Percentiles rank a stretch among this genome's conserved stretches.
These are phyloP conservation scores for Puntigrus tetrazona DNA, from an alignment of 2,113 vertebrate genomes.

Conservation along the genomic window DNA sequence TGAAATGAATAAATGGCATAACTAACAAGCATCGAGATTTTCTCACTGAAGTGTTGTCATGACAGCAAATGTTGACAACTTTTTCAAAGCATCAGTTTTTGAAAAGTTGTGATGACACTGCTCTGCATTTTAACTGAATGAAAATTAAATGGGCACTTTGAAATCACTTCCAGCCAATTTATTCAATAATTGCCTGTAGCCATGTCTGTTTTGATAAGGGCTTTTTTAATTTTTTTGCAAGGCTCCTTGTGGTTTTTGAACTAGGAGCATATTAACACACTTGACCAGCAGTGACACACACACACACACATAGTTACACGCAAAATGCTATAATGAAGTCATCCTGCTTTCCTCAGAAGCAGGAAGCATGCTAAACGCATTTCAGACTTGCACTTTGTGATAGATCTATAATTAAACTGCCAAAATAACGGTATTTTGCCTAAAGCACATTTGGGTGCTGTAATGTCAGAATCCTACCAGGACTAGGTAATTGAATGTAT, in stretches of 20 bases:
- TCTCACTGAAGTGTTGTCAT: neutral
- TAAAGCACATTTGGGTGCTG: neutral
- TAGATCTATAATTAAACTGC: constrained; percentile 13
- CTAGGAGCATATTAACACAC: neutral
- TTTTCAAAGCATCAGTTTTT: neutral
- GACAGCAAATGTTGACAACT: neutral
- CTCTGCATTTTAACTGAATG: constrained; percentile 10
- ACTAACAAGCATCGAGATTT: neutral
- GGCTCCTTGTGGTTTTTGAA: neutral
- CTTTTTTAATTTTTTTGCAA: neutral
- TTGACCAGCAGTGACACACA: neutral
- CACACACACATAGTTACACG: too few species aligned
- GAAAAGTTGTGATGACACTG: neutral
- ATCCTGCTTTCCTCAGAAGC: neutral
- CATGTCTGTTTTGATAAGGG: neutral
- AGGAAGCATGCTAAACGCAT: neutral
- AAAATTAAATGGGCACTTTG: constrained; percentile 9
- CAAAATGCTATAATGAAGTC: constrained; percentile 7
- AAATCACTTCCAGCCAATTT: constrained; percentile 41
- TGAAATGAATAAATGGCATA: neutral
- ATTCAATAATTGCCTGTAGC: constrained; percentile 5
- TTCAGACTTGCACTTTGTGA: neutral
- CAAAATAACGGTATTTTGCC: neutral
- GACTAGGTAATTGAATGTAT: constrained; percentile 6
- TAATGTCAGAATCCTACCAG: neutral